These are phyloP conservation scores for Choristoneura rosaceana DNA, from an alignment of 2,888 invertebrate species.

Conservation along the genomic window DNA sequence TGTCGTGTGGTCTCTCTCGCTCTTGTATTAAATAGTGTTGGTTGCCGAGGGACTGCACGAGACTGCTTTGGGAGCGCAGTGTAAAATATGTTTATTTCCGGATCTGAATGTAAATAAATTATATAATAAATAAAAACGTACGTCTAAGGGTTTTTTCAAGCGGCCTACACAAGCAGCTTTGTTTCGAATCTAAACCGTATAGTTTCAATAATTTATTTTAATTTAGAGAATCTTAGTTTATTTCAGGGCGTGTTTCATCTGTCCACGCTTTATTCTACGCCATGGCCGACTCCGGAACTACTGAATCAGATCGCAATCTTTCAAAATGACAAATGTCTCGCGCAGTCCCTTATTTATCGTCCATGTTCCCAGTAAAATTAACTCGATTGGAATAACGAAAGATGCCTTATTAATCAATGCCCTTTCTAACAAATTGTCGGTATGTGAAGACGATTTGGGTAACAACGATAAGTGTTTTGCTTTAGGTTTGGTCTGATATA, in stretches of 20 bases:
- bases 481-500: not conserved
- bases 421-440: constrained; percentile 73
- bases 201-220: not conserved
- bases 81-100: too few relatives aligned
- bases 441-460: constrained; percentile 58
- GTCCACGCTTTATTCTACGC: constrained; percentile 36
- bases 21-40: too few relatives aligned
- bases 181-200: too few relatives aligned
- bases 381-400: constrained; percentile 75
- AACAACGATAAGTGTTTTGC: constrained; percentile 8
- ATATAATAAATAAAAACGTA: too few relatives aligned
- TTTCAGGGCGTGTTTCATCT: constrained; percentile 44
- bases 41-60: too few relatives aligned
- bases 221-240: not conserved
- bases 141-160: too few relatives aligned
- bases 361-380: constrained; percentile 70
- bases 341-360: constrained; percentile 68
- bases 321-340: constrained; percentile 73
- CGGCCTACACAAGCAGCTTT: too few relatives aligned
- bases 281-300: constrained; percentile 59
- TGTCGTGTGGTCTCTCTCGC: too few relatives aligned
- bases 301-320: constrained; percentile 75
- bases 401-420: constrained; percentile 74
- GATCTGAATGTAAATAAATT: too few relatives aligned
- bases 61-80: too few relatives aligned